phyloP scores from a whole-genome alignment of 2,113 vertebrate species.

The Urocitellus parryii region DNA sequence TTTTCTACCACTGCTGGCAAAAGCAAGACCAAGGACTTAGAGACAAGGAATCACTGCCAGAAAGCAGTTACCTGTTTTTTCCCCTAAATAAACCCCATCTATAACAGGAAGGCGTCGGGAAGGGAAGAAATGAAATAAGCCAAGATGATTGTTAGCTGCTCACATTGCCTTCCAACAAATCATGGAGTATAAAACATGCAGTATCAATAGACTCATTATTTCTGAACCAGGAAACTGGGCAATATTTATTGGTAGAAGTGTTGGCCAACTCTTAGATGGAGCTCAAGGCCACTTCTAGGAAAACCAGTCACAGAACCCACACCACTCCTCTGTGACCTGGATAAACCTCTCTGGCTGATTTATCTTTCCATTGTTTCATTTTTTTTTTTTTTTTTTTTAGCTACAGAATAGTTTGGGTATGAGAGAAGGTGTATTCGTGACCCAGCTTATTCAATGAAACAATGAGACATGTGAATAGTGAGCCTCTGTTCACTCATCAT shows the following conservation, averaged over 20 bases:
- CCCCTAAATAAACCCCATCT: background rate
- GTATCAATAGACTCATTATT: background rate
- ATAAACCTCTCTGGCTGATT: background rate
- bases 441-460: background rate
- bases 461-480: background rate
- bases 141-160: background rate
- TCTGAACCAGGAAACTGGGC: slow-evolving; percentile 18
- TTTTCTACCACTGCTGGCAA: background rate
- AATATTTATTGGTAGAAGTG: background rate
- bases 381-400: background rate
- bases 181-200: background rate
- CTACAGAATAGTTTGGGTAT: background rate
- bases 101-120: background rate
- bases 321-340: background rate
- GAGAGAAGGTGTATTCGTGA: background rate
- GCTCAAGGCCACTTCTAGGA: background rate
- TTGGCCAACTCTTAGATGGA: background rate
- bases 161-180: background rate
- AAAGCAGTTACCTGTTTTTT: background rate
- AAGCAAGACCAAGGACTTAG: background rate
- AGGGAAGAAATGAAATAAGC: background rate
- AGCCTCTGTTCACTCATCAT: background rate
- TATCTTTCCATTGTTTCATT: background rate
- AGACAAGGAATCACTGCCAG: background rate
- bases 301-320: background rate